Evolutionary conservation across 2,113 vertebrate species (phyloP).

Genomic region (Lethenteron reissneri): DNA sequence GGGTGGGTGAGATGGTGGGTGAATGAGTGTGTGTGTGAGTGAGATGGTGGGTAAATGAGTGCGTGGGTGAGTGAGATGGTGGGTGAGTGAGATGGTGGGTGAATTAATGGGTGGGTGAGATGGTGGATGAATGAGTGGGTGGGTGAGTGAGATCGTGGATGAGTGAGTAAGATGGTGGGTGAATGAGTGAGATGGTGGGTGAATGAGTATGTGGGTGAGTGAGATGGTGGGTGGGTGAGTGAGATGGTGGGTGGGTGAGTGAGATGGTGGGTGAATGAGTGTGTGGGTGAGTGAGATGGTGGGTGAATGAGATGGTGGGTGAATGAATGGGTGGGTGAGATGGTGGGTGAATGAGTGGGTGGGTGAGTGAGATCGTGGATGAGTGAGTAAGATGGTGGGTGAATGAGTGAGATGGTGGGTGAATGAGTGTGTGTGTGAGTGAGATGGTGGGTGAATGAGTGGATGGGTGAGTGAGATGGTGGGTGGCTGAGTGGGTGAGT

Average conservation of each 20-base stretch:
- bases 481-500: neutral
- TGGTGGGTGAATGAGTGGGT: neutral
- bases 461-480: neutral
- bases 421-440: neutral
- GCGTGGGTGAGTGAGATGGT: neutral
- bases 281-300: neutral
- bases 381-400: neutral
- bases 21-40: neutral
- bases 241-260: neutral
- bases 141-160: neutral
- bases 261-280: neutral
- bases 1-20: conserved; percentile 3
- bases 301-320: neutral
- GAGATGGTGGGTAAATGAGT: neutral
- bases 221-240: neutral
- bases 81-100: neutral
- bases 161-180: neutral
- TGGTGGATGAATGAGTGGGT: neutral
- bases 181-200: neutral
- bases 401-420: neutral
- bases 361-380: neutral
- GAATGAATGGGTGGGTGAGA: neutral
- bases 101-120: neutral
- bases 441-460: neutral
- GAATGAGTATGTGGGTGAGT: neutral